Evolutionary conservation across 2,888 invertebrate species (phyloP), one percentile per base, ranked within the genome.

Genomic region (Crematogaster levior): DNA sequence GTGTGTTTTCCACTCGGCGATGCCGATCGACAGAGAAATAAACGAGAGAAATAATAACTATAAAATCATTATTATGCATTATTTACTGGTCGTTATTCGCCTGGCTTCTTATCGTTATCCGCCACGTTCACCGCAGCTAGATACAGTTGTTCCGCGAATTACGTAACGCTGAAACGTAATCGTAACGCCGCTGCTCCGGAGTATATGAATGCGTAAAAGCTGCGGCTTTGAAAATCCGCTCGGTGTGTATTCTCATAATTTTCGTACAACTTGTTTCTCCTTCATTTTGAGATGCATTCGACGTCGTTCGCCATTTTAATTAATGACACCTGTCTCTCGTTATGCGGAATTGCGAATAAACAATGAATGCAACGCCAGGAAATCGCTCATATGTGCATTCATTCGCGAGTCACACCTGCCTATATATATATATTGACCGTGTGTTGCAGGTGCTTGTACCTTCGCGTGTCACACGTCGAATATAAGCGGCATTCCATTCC

Each of bases 381-480:
- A 73, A 43, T 73, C 56, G 65, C 10, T 72, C 68, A 65, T 30
- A 80, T 56, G 61, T 58, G 30, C 18, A 53, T n/a, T n/a, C n/a
- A n/a, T 58, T 61, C 61, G 37, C 58, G 77, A 21, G 77, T 61
- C 53, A 74, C 88, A 88, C 88, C 88, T 88, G 88, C 77, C 65
- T 80, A 72, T 75, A 15, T 12, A 37, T 9, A 46, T n/a, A n/a
- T 51, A 85, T 83, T 85, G 81, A 66, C 82, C 12, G 75, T 51
- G 48, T 56, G 66, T 56, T 63, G 86, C 86, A 88, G 88, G 88
- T 88, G 88, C 82, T 79, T 66, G 58, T 56, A 66, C 80, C 37
- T 81, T 85, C 72, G 85, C 83, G 12, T 83, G 46, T 83, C 77
- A 34, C 80, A 56, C 83, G 83, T 86, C 77, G 63, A 75, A 84